phyloP scores from a whole-genome alignment of 2,888 invertebrate genomes.

The Epiblema foenella region DNA sequence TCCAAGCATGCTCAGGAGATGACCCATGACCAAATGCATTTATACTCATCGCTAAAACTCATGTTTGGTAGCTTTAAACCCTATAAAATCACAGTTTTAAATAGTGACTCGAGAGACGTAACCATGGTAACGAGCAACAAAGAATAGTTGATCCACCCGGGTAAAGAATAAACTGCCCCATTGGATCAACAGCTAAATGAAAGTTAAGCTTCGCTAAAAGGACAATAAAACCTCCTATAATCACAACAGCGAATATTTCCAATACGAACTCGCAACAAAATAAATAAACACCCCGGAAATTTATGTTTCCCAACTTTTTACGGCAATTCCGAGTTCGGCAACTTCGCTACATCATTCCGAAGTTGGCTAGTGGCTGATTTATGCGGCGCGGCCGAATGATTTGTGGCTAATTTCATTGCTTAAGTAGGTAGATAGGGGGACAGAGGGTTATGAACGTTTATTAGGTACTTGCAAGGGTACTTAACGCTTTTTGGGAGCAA shows the following conservation, averaged over 20 bases:
- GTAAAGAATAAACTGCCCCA: too few species aligned
- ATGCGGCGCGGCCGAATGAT: conserved; percentile 31
- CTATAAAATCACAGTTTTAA: too few species aligned
- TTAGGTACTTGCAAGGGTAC: background rate
- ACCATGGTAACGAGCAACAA: too few species aligned
- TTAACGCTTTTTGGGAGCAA: background rate
- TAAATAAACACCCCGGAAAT: conserved; percentile 41
- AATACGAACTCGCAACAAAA: conserved; percentile 34
- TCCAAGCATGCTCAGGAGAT: too few species aligned
- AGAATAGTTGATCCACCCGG: too few species aligned
- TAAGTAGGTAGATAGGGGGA: conserved; percentile 16
- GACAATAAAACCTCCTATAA: background rate
- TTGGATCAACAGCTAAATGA: too few species aligned
- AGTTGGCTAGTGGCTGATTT: conserved; percentile 38
- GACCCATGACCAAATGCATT: too few species aligned
- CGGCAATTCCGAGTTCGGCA: conserved; percentile 34
- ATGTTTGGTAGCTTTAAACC: too few species aligned
- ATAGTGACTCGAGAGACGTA: too few species aligned
- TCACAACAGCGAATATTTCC: conserved; percentile 12
- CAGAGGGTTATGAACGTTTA: background rate
- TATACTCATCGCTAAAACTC: too few species aligned
- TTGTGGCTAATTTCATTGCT: conserved; percentile 43
- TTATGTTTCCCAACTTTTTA: conserved; percentile 41
- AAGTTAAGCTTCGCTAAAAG: too few species aligned
- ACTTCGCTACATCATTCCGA: conserved; percentile 29